Evolutionary conservation across 2,888 invertebrate species (phyloP).

Genomic region (Synergus umbraculus): DNA sequence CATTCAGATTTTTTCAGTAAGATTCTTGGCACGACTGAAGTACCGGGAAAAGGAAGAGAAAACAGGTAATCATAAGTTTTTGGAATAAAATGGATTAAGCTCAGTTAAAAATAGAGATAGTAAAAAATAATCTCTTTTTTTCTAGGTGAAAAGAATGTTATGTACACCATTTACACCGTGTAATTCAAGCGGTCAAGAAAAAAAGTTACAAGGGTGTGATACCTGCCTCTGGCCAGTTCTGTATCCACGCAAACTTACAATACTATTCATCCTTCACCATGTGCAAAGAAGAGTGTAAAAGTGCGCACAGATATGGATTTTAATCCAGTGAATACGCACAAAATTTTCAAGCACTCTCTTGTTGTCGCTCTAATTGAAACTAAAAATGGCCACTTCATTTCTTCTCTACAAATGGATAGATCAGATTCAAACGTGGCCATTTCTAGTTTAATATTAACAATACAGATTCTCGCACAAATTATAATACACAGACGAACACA

Average conservation of each 20-base stretch:
- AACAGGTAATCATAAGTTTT: background rate
- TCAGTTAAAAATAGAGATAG: background rate
- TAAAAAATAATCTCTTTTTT: background rate
- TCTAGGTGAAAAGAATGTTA: background rate
- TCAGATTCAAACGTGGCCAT: background rate
- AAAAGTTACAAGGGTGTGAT: conserved; percentile 65
- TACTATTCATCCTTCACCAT: conserved; percentile 68
- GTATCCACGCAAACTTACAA: conserved; percentile 73
- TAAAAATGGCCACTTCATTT: conserved; percentile 7
- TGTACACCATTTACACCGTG: conserved; percentile 13
- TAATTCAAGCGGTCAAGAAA: conserved; percentile 9
- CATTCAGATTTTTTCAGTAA: background rate
- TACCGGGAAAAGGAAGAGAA: conserved; percentile 4
- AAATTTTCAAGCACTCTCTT: conserved; percentile 6
- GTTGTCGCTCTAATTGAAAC: background rate
- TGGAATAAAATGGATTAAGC: background rate
- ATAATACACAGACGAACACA: conserved; percentile 24
- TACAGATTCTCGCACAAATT: background rate
- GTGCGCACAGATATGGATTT: conserved; percentile 19
- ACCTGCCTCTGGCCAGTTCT: conserved; percentile 78
- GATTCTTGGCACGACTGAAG: background rate
- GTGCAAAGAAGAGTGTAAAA: conserved; percentile 60
- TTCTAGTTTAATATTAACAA: background rate
- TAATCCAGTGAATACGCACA: background rate
- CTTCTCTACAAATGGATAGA: background rate